Conservation (phyloP, 2,797 vertebrate species). For the Rhyacichthys aspro region DNA sequence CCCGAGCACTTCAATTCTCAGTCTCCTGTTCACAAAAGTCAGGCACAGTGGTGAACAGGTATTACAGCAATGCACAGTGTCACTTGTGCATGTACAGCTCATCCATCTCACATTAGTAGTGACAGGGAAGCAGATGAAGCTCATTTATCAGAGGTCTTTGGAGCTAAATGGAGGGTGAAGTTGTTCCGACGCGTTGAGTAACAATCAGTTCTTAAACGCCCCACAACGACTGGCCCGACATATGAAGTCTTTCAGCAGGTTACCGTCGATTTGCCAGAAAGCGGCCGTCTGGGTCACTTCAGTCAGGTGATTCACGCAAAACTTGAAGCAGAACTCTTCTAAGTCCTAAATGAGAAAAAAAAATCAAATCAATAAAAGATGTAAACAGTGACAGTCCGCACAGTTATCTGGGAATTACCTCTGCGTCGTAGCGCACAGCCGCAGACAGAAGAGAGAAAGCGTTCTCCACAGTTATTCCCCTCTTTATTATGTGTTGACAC, state of each 20-base stretch:
- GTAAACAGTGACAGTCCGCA: background rate
- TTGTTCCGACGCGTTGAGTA: background rate
- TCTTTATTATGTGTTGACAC: conserved; percentile 97
- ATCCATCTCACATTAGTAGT: background rate
- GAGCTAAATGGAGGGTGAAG: conserved; percentile 3
- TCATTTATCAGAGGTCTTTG: conserved; percentile 1
- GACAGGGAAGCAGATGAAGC: conserved; percentile 19
- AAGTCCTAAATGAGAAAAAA: conserved; percentile 84
- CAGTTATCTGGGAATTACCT: conserved; percentile 75
- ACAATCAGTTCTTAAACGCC: conserved; percentile 94
- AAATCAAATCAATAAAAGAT: background rate
- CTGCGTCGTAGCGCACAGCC: conserved; percentile 95
- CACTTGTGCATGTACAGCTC: background rate
- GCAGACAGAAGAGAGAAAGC: conserved; percentile 95
- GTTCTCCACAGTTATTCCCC: conserved; percentile 95
- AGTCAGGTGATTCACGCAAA: conserved; percentile 97
- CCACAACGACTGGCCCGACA: conserved; percentile 96
- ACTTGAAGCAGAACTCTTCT: conserved; percentile 99
- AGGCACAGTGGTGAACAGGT: background rate
- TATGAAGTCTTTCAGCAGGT: conserved; percentile 97
- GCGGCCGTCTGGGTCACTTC: conserved; percentile 94
- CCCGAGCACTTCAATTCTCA: conserved; percentile 1
- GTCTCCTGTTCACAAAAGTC: too few species aligned
- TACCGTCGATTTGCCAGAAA: conserved; percentile 96
- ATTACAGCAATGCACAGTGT: background rate